These are phyloP conservation scores for Heliornis fulica DNA, from an alignment of 2,113 vertebrate genomes.

Conservation along the genomic window DNA sequence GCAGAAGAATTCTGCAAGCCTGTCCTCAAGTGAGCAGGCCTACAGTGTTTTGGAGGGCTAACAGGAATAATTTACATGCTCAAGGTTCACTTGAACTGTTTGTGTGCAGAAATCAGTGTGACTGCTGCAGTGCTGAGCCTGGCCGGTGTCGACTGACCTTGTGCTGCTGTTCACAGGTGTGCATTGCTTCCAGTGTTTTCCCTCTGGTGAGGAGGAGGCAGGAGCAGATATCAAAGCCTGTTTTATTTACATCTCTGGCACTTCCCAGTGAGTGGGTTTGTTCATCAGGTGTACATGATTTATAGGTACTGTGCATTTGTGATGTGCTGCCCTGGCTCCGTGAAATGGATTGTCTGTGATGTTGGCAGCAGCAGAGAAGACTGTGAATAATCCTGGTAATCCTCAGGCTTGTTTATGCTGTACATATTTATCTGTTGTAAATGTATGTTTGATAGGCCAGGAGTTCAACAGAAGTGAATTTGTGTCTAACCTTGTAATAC, in stretches of 20 bases:
- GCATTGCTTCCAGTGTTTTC: fast-evolving
- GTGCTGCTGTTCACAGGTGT: fast-evolving
- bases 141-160: fast-evolving
- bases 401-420: conserved; percentile 20
- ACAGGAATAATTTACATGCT: fast-evolving
- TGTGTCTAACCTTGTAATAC: background rate
- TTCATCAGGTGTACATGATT: background rate
- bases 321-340: fast-evolving
- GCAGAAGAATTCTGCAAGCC: background rate
- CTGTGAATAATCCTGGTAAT: conserved; percentile 47
- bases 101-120: background rate
- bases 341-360: background rate
- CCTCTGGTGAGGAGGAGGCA: background rate
- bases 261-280: background rate
- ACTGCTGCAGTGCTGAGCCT: background rate
- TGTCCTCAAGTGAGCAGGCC: background rate
- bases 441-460: background rate
- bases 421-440: conserved; percentile 30
- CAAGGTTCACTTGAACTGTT: background rate
- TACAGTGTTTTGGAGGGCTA: background rate
- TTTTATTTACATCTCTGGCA: background rate
- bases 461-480: conserved; percentile 14
- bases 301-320: fast-evolving
- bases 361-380: background rate
- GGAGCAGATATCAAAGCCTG: background rate